Evolutionary conservation across 2,888 invertebrate genomes (phyloP), one percentile per base, ranked within the genome.

Genomic region (Clivina fossor): DNA sequence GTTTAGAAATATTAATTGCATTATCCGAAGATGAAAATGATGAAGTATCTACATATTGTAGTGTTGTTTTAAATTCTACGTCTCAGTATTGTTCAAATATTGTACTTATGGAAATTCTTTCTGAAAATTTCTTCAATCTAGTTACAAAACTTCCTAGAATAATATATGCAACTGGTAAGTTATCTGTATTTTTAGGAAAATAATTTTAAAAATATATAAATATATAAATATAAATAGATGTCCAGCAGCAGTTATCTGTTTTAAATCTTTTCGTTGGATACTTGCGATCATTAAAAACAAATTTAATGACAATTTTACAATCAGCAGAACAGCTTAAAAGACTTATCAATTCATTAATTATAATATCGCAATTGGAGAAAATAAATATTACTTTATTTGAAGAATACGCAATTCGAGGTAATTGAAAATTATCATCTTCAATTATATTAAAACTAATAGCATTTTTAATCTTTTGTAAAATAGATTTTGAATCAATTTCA

Each of bases 181-280:
- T 32, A 20, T 22, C 26, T 24, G 24, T 43, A 13, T 11, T n/a
- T 38, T 4, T 50, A 53, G 11, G 3, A 3, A 51, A 4, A 37
- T 13, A 24, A 22, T 35, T 24, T 37, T 37, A 20, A 26, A 15
- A 37, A 22, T 28, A 50, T 40, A 18, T 32, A 22, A 4, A 26
- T 8, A 30, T 20, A 7, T 30, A 11, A 4, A 11, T 3, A 3
- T 30, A 2, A 28, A 4, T 40, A 49, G 49, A 49, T 40, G 16
- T 7, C 13, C 49, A 49, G 28, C 78, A 83, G 61, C 88, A 88
- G 68, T 67, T 83, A 18, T 73, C 80, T 0, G 78, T 80, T 3
- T 69, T 90, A 40, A 80, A 83, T 64, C 78, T 85, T 43, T 63
- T 90, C 0, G 78, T 81, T 59, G 89, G 88, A 2, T 87, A 88